These are phyloP conservation scores for Crambe crambe DNA, from an alignment of 37 sponge, comb jelly and placozoan species.

Conservation along the genomic window DNA sequence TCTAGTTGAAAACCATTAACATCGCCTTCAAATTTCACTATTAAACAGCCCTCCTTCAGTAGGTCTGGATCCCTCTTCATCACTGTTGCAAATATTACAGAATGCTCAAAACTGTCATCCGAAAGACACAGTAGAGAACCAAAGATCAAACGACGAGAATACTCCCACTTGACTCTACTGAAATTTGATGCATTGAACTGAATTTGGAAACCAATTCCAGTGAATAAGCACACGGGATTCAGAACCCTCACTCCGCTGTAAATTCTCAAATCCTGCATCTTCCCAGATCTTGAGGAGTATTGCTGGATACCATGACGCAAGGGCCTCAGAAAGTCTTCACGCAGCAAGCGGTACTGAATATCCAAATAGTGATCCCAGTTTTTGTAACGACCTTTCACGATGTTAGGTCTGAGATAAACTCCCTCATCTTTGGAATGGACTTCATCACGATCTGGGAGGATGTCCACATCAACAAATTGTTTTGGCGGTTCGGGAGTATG, in stretches of 20 bases:
- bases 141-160: constrained; percentile 71
- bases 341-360: constrained; percentile 78
- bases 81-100: constrained; percentile 65
- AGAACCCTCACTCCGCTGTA: constrained; percentile 52
- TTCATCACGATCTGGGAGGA: constrained; percentile 47
- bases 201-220: constrained; percentile 62
- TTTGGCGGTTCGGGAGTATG: constrained; percentile 9
- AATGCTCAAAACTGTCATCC: constrained; percentile 38
- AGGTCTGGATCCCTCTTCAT: constrained; percentile 46
- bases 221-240: constrained; percentile 66
- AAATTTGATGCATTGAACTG: constrained; percentile 52
- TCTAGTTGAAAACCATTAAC: constrained; percentile 40
- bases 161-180: constrained; percentile 73
- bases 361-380: constrained; percentile 80
- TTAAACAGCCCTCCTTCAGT: constrained; percentile 52
- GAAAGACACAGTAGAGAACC: constrained; percentile 87
- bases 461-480: constrained; percentile 13
- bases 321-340: constrained; percentile 86
- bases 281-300: not conserved
- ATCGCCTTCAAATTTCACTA: constrained; percentile 65
- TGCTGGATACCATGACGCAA: constrained; percentile 58
- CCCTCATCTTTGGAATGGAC: not conserved
- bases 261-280: constrained; percentile 34
- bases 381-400: constrained; percentile 40
- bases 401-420: constrained; percentile 56